These are phyloP conservation scores for Protonibea diacanthus DNA, from an alignment of 2,797 vertebrate genomes.

Conservation along the genomic window DNA sequence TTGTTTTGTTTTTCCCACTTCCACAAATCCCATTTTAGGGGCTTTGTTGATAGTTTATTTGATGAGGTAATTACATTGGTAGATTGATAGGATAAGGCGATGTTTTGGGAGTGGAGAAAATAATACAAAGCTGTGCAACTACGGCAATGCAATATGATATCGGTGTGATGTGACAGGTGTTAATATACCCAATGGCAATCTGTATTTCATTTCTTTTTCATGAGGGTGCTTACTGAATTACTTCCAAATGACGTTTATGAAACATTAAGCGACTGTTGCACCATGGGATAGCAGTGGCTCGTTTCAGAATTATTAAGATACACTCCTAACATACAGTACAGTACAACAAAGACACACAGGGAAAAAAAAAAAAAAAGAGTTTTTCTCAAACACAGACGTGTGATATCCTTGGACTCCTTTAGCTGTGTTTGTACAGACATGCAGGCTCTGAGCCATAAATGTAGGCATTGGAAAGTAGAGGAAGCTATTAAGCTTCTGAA, in stretches of 20 bases:
- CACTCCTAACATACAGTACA: conserved; percentile 30
- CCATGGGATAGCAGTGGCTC: conserved; percentile 54
- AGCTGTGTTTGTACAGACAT: conserved; percentile 63
- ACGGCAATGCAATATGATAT: conserved; percentile 64
- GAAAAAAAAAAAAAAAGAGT: conserved; percentile 23
- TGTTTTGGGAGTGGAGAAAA: conserved; percentile 70
- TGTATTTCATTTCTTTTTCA: conserved; percentile 79
- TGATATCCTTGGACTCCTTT: conserved; percentile 60
- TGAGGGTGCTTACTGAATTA: conserved; percentile 76
- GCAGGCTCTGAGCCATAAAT: conserved; percentile 50
- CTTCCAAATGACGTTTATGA: conserved; percentile 77
- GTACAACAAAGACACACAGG: conserved; percentile 31
- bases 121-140: conserved; percentile 72
- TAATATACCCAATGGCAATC: conserved; percentile 77
- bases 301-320: conserved; percentile 62
- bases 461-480: conserved; percentile 67
- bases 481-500: conserved; percentile 76
- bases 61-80: conserved; percentile 79
- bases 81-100: conserved; percentile 69
- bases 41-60: conserved; percentile 71
- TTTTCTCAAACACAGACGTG: conserved; percentile 64
- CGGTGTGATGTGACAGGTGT: conserved; percentile 77
- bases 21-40: conserved; percentile 74
- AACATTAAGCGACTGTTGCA: conserved; percentile 69
- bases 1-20: conserved; percentile 61